Conservation (phyloP, 2,113 vertebrate genomes). For the Lepus europaeus region DNA sequence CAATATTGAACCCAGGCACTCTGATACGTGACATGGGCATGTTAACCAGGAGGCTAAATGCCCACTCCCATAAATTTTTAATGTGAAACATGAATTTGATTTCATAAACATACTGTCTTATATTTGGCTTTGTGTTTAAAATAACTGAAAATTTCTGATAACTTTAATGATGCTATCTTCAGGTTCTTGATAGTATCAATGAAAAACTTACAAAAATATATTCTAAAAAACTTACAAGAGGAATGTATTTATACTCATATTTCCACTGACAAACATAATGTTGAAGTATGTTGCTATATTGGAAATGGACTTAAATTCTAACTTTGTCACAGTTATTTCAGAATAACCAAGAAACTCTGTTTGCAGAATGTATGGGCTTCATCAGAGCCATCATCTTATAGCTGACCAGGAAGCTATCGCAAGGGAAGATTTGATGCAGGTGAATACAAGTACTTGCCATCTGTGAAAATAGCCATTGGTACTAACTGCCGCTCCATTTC, state of each 20-base stretch:
- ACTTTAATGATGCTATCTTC: not conserved
- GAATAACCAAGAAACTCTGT: not conserved
- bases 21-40: too few relatives aligned
- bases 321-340: not conserved
- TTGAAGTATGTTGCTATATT: not conserved
- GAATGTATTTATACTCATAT: not conserved
- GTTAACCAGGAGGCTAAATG: too few relatives aligned
- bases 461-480: not conserved
- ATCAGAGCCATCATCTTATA: not conserved
- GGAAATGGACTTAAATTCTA: not conserved
- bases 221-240: not conserved
- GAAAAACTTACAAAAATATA: not conserved
- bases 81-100: not conserved
- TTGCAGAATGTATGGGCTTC: not conserved
- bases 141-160: not conserved
- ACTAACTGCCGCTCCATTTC: not conserved
- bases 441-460: not conserved
- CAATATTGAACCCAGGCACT: too few relatives aligned
- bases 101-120: not conserved
- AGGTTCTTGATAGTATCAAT: not conserved
- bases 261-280: not conserved
- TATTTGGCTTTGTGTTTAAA: conserved; percentile 16
- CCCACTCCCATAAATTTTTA: not conserved
- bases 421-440: not conserved
- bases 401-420: not conserved